Conservation (phyloP, 2,888 invertebrate species). For the Rutpela maculata region DNA sequence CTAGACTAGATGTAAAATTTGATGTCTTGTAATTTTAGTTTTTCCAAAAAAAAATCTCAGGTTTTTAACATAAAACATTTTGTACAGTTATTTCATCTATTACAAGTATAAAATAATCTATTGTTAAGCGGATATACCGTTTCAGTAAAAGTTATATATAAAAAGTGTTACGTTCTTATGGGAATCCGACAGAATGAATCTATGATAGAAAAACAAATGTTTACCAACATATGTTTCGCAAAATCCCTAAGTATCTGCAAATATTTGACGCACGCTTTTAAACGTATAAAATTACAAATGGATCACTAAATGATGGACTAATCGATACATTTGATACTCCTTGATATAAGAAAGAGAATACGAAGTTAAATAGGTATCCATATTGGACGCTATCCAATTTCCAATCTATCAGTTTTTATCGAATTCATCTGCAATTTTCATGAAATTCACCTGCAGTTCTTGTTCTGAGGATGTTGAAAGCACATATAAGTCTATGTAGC, state of each 20-base stretch:
- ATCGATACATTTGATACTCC: constrained; percentile 48
- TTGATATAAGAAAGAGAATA: constrained; percentile 32
- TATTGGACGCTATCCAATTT: constrained; percentile 31
- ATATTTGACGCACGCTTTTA: constrained; percentile 67
- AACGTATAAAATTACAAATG: constrained; percentile 68
- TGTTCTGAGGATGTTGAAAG: no score
- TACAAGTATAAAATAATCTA: background rate
- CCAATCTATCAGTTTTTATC: constrained; percentile 37
- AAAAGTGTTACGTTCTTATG: constrained; percentile 1
- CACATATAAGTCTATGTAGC: no score
- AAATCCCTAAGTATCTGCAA: constrained; percentile 65
- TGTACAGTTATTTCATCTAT: background rate
- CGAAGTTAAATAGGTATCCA: constrained; percentile 40
- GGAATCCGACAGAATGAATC: constrained; percentile 44
- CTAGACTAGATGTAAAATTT: no score
- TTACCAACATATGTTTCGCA: constrained; percentile 62
- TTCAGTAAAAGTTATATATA: background rate
- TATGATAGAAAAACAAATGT: constrained; percentile 60
- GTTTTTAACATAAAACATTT: background rate
- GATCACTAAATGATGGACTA: constrained; percentile 54
- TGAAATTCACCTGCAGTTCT: background rate
- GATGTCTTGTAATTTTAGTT: no score
- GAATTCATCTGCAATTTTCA: background rate
- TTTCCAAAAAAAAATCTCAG: background rate
- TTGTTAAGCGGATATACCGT: background rate